Evolutionary conservation across 2,113 vertebrate genomes (phyloP).

Genomic region (Typhlomys cinereus): DNA sequence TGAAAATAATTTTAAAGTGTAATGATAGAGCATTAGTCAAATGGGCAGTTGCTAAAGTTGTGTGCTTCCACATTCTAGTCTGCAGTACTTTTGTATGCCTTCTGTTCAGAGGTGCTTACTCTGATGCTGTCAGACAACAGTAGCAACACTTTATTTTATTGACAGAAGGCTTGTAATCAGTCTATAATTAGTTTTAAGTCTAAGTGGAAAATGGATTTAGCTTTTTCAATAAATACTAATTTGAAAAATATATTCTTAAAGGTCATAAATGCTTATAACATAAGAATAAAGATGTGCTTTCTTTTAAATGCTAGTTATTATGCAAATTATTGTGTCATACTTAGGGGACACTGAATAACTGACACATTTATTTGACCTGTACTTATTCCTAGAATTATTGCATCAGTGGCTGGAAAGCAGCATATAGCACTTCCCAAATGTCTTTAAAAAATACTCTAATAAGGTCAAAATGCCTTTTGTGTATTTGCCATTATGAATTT

Average conservation of each 20-base stretch:
- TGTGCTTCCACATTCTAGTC: not conserved
- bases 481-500: not conserved
- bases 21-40: not conserved
- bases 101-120: not conserved
- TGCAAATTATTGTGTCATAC: not conserved
- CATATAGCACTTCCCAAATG: not conserved
- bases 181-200: not conserved
- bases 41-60: not conserved
- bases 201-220: not conserved
- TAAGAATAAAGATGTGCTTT: not conserved
- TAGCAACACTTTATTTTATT: not conserved
- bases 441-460: not conserved
- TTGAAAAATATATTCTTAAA: not conserved
- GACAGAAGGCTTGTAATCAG: not conserved
- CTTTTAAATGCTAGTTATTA: too few relatives aligned
- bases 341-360: not conserved
- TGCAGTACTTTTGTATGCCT: not conserved
- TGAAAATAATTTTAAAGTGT: conserved; percentile 40
- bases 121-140: not conserved
- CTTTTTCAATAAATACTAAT: not conserved
- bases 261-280: not conserved
- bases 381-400: not conserved
- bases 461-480: not conserved
- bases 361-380: not conserved
- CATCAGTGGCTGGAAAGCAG: not conserved